These are phyloP conservation scores for Hypomecis punctinalis DNA, from an alignment of 2,888 invertebrate species.

Conservation along the genomic window DNA sequence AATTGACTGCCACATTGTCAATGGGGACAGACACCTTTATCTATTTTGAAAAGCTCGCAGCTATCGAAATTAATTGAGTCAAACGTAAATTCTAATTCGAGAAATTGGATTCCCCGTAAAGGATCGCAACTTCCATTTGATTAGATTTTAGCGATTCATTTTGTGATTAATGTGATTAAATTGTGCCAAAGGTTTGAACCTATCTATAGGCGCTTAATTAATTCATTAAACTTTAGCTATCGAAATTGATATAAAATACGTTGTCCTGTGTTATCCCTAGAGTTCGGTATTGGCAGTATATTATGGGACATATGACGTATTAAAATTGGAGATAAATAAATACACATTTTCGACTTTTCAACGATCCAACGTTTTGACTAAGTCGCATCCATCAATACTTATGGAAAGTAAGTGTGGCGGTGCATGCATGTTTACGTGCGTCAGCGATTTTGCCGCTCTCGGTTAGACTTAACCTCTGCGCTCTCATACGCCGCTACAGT, in stretches of 20 bases:
- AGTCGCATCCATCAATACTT: too few species aligned
- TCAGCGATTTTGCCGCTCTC: too few species aligned
- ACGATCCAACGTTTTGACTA: too few species aligned
- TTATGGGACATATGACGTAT: too few species aligned
- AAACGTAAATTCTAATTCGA: constrained; percentile 15
- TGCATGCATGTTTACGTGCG: too few species aligned
- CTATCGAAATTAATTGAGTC: constrained; percentile 15
- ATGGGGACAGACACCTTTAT: not conserved
- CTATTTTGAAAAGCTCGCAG: constrained; percentile 2
- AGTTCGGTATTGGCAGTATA: too few species aligned
- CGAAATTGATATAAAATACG: not conserved
- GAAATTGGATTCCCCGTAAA: constrained; percentile 14
- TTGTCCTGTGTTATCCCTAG: too few species aligned
- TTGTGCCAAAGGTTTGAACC: constrained; percentile 3
- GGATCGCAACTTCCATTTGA: constrained; percentile 17
- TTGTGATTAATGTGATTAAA: constrained; percentile 21
- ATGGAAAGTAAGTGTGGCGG: too few species aligned
- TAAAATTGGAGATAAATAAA: too few species aligned
- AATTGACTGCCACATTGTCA: not conserved
- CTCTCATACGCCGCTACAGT: too few species aligned
- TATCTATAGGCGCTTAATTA: constrained; percentile 4
- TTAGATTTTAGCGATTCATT: constrained; percentile 15
- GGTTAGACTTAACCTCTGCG: too few species aligned
- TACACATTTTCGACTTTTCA: too few species aligned
- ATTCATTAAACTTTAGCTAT: not conserved